Evolutionary conservation across 2,888 invertebrate species (phyloP).

Genomic region (Caenorhabditis sp.): DNA sequence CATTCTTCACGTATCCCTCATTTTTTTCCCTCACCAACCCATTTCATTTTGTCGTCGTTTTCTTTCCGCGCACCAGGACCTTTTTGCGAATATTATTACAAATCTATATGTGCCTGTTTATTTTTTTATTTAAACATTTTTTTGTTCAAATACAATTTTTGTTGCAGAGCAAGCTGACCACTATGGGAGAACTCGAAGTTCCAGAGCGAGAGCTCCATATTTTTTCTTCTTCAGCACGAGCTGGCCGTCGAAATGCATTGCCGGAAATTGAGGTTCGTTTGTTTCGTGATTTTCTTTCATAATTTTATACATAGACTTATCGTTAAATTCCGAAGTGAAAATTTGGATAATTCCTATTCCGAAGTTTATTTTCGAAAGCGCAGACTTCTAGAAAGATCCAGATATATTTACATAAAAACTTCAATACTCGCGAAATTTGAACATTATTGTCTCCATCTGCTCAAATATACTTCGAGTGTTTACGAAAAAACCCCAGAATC

Average conservation of each 20-base stretch:
- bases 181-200: constrained; percentile 53
- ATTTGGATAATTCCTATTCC: too few species aligned
- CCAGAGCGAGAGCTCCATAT: constrained; percentile 46
- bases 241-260: constrained; percentile 52
- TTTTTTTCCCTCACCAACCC: background rate
- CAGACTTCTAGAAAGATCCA: too few species aligned
- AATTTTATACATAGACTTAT: too few species aligned
- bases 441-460: too few species aligned
- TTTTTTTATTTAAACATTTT: background rate
- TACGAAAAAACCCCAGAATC: too few species aligned
- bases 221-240: constrained; percentile 45
- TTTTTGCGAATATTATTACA: background rate
- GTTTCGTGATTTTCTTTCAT: background rate
- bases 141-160: background rate
- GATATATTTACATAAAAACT: too few species aligned
- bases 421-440: too few species aligned
- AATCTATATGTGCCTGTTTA: background rate
- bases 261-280: constrained; percentile 49
- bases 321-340: too few species aligned
- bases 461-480: too few species aligned
- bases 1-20: background rate
- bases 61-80: background rate
- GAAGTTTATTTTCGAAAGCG: too few species aligned
- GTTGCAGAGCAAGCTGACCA: constrained; percentile 16
- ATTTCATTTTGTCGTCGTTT: constrained; percentile 1